A percentile compares a stretch with the other conserved stretches of the same genome.
phyloP scores from a whole-genome alignment of 2,888 invertebrate genomes.

The Mesochorus sp. region DNA sequence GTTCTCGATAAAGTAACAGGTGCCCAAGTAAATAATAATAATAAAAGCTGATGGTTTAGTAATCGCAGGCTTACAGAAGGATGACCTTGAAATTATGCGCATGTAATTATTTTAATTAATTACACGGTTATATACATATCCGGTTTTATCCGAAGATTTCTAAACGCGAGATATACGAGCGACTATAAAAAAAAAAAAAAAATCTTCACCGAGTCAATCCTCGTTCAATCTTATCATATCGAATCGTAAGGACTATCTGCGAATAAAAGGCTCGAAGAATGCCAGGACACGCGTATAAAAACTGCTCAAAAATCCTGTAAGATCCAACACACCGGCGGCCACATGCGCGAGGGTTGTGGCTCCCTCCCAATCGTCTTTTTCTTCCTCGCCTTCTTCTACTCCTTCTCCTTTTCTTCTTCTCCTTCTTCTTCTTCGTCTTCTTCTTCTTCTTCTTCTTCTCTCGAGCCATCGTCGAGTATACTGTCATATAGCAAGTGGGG shows the following conservation, averaged over 20 bases:
- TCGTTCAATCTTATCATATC: background rate
- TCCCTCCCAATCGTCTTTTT: background rate
- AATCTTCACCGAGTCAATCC: too few species aligned
- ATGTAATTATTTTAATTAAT: background rate
- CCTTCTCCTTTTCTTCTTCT: background rate
- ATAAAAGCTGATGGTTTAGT: background rate
- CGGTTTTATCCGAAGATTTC: too few species aligned
- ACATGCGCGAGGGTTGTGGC: conserved; percentile 4
- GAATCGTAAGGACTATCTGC: background rate
- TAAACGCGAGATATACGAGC: too few species aligned
- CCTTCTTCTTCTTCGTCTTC: background rate
- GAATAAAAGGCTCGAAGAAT: background rate
- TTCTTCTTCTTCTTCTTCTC: background rate
- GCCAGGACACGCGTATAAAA: background rate
- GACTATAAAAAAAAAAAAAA: too few species aligned
- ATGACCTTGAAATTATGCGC: background rate
- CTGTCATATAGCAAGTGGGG: conserved; percentile 10
- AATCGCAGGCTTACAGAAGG: background rate
- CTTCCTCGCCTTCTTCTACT: background rate
- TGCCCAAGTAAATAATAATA: too few species aligned
- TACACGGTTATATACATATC: too few species aligned
- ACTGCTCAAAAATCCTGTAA: conserved; percentile 8
- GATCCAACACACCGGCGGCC: background rate
- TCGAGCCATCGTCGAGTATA: too few species aligned
- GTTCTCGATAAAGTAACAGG: background rate